Base-by-base conservation (phyloP, 1,140 invertebrate species). In the Archegozetes longisetosus region DNA sequence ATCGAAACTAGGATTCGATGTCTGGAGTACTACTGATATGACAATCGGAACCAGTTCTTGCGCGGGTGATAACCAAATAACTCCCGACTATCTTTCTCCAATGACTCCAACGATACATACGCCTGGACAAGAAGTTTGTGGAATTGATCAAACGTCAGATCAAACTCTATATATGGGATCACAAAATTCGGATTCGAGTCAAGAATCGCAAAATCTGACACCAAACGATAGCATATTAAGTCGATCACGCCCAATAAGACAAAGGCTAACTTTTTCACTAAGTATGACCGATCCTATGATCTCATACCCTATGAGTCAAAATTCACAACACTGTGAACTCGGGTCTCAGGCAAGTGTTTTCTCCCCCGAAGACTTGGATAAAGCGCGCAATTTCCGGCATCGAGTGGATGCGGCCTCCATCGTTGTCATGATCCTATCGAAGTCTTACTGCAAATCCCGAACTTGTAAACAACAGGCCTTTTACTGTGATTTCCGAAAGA, bases 401-500 rank as follows among this genome's bases (percentile, higher is more conserved):
- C 70, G 72, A 59, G 73, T 72, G 13, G 70, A 73, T 64, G 67
- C 72, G 58, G 72, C 72, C 50, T 67, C 66, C 47, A 64, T 72
- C 6, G 64, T 75, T 3, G 63, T 75, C 9, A 62, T 71, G 32
- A 56, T 75, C n/a, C 58, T 73, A 4, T 74, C 73, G 9, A 57
- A 70, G 58, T 65, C 66, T 13, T 75, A 73, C 63, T 64, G 68
- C 17, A 50, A 63, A 22, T 73, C 72, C 12, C 66, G 63, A 55
- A 69, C 66, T 6, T 74, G 70, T 62, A 69, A 70, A 51, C 72
- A 75, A 61, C 72, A 74, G 70, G 65, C 72, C 20, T 74, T 67
- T 60, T 74, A 74, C 61, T 72, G 72, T 70, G 72, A 74, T 62
- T 70, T 72, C 40, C 67, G 73, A 51, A 74, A 74, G 61, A 64